A percentile compares a stretch with the other conserved stretches of the same genome.
These are phyloP conservation scores for Tiaroga cobitis DNA, from an alignment of 2,797 vertebrate species.

Conservation along the genomic window DNA sequence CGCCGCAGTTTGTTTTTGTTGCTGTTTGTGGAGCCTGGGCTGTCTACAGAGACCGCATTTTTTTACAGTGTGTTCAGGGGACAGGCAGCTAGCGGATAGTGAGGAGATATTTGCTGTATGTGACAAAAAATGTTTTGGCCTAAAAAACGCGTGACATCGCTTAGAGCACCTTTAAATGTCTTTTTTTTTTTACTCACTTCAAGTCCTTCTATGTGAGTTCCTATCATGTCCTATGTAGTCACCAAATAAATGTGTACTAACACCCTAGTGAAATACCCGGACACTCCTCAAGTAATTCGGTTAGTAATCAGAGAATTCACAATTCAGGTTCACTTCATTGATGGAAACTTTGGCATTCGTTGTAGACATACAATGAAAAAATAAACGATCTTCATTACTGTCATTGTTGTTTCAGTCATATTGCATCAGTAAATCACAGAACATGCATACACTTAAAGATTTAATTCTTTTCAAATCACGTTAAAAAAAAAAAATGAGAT, in stretches of 20 bases:
- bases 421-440: slow-evolving; percentile 53
- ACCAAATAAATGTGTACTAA: slow-evolving; percentile 11
- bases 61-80: too few species aligned
- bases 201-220: neutral
- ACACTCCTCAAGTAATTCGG: neutral
- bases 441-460: slow-evolving; percentile 25
- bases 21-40: too few species aligned
- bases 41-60: too few species aligned
- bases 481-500: slow-evolving; percentile 16
- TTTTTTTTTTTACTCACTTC: neutral
- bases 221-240: neutral
- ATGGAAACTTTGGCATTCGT: slow-evolving; percentile 48
- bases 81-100: too few species aligned
- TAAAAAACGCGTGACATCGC: too few species aligned
- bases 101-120: too few species aligned
- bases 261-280: neutral
- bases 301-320: slow-evolving; percentile 8
- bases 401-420: slow-evolving; percentile 44
- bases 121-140: too few species aligned
- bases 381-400: neutral
- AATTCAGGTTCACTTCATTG: slow-evolving; percentile 12
- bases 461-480: slow-evolving; percentile 25
- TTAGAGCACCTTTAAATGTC: too few species aligned
- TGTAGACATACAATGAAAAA: neutral
- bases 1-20: too few species aligned